Evolutionary conservation across 2,113 vertebrate genomes (phyloP).

Genomic region (Engystomops pustulosus): DNA sequence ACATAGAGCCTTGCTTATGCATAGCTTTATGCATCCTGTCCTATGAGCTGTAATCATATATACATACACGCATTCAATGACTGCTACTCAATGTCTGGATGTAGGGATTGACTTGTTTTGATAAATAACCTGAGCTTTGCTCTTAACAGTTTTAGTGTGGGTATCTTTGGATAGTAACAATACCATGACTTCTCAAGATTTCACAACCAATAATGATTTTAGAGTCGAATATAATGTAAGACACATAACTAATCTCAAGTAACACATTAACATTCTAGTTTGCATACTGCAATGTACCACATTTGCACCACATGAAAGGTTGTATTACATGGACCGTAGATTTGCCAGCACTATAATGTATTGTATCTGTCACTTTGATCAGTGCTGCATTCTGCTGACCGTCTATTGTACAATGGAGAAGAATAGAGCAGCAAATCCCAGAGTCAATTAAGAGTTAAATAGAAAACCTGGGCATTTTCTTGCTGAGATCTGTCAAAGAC

Average conservation of each 20-base stretch:
- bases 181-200: neutral
- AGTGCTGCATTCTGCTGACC: neutral
- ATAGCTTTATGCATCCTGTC: neutral
- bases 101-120: neutral
- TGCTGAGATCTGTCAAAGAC: slow-evolving; percentile 82
- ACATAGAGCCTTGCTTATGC: neutral
- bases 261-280: too few relatives aligned
- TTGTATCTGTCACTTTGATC: neutral
- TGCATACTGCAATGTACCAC: neutral
- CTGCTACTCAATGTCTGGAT: neutral
- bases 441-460: slow-evolving; percentile 36
- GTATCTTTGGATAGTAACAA: neutral
- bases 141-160: neutral
- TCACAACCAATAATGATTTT: neutral
- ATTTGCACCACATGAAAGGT: neutral
- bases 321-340: too few relatives aligned
- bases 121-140: neutral
- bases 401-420: neutral
- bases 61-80: neutral
- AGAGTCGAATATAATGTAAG: neutral
- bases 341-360: neutral
- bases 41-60: neutral
- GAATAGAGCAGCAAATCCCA: neutral
- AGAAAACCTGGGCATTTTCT: slow-evolving; percentile 67
- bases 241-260: neutral